phyloP scores from a whole-genome alignment of 2,888 invertebrate species.

The Andrena hattorfiana region DNA sequence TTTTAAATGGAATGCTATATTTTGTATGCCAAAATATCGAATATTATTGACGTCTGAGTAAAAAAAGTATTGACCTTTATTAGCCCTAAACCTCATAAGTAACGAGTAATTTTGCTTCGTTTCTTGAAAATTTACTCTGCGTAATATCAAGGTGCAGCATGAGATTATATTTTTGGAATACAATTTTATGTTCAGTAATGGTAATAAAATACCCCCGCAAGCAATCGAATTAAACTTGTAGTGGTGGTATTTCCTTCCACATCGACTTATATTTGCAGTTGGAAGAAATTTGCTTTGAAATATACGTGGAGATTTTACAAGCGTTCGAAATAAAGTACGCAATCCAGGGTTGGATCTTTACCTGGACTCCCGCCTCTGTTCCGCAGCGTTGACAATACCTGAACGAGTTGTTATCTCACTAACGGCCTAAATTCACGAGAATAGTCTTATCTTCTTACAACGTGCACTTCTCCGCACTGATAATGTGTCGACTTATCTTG shows the following conservation, averaged over 20 bases:
- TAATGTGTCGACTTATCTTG: constrained; percentile 63
- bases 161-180: no score
- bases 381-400: constrained; percentile 53
- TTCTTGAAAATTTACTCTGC: no score
- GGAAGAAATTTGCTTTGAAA: background rate
- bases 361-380: constrained; percentile 10
- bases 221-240: no score
- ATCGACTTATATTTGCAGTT: background rate
- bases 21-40: no score
- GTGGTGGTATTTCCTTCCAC: background rate
- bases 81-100: no score
- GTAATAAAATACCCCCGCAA: no score
- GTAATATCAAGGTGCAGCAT: no score
- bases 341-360: constrained; percentile 30
- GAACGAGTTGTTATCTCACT: constrained; percentile 56
- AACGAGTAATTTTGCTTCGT: no score
- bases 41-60: no score
- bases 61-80: no score
- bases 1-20: no score
- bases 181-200: no score
- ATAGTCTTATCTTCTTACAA: constrained; percentile 60
- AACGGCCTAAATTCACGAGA: constrained; percentile 65
- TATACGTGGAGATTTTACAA: background rate
- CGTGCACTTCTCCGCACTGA: constrained; percentile 44
- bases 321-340: background rate